These are phyloP conservation scores for Synergus umbraculus DNA, from an alignment of 2,888 invertebrate genomes.

Conservation along the genomic window DNA sequence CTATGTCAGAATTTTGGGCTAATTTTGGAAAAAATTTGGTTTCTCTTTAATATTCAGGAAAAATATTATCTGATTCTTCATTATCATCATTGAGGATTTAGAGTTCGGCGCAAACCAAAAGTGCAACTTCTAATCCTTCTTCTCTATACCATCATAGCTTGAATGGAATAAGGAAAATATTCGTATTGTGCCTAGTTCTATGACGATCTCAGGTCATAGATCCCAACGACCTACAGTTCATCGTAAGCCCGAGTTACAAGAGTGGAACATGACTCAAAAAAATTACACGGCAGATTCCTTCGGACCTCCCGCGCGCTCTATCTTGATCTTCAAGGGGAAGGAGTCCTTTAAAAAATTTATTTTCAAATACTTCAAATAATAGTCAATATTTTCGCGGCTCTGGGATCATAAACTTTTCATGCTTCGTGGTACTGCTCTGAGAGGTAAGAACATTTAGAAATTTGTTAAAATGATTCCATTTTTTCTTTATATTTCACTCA, in stretches of 20 bases:
- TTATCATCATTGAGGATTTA: neutral
- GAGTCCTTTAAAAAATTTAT: neutral
- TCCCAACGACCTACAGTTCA: constrained; percentile 66
- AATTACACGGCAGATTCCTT: constrained; percentile 74
- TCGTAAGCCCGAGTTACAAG: constrained; percentile 68
- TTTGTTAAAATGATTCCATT: neutral
- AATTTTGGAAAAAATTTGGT: too few species aligned
- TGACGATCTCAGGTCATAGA: constrained; percentile 62
- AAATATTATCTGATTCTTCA: neutral
- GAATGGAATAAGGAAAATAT: constrained; percentile 55
- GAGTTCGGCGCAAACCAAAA: neutral
- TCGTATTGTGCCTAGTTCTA: constrained; percentile 55
- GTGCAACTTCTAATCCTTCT: neutral
- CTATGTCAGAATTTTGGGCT: too few species aligned
- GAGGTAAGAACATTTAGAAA: neutral
- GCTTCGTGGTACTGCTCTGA: neutral
- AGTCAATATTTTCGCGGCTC: neutral
- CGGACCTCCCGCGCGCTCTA: constrained; percentile 71
- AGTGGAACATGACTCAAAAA: constrained; percentile 69
- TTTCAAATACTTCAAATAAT: neutral
- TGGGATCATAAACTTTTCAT: neutral
- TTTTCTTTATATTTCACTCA: neutral
- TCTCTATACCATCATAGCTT: constrained; percentile 40
- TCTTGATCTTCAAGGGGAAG: neutral
- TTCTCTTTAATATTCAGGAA: neutral